A percentile compares a stretch with the other conserved stretches of the same genome.
Evolutionary conservation across 2,888 invertebrate genomes (phyloP).

Genomic region (Hypomecis punctinalis): DNA sequence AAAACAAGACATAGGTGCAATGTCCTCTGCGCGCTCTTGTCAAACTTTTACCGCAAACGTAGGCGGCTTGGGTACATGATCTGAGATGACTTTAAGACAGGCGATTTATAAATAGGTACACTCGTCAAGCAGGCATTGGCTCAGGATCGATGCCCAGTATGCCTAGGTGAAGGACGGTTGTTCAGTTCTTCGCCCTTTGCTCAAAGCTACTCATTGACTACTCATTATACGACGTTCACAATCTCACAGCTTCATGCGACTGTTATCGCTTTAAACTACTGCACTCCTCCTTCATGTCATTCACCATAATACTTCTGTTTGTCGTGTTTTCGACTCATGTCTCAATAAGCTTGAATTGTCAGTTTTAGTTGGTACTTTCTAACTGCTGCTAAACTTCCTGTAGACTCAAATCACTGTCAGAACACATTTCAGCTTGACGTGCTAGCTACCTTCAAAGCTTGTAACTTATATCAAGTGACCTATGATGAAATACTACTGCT

Average conservation of each 20-base stretch:
- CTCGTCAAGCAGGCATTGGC: constrained; percentile 71
- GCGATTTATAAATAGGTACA: constrained; percentile 72
- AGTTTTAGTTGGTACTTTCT: too few species aligned
- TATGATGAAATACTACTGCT: too few species aligned
- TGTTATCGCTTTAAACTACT: neutral
- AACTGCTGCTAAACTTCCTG: too few species aligned
- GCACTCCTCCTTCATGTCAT: too few species aligned
- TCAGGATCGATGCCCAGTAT: constrained; percentile 75
- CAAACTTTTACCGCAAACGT: constrained; percentile 40
- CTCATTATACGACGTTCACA: constrained; percentile 14
- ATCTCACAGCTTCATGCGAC: neutral
- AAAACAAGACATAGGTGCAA: constrained; percentile 54
- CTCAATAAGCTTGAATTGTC: too few species aligned
- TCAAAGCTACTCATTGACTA: constrained; percentile 56
- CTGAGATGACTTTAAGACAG: constrained; percentile 59
- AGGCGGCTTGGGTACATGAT: constrained; percentile 35
- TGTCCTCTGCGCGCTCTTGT: constrained; percentile 54
- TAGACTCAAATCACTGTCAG: too few species aligned
- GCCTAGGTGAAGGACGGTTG: constrained; percentile 80
- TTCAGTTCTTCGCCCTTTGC: constrained; percentile 70
- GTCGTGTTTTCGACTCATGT: too few species aligned
- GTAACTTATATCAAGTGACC: too few species aligned
- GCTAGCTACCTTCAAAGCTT: too few species aligned
- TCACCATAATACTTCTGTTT: too few species aligned
- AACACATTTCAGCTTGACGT: too few species aligned